Percentiles rank a stretch among this genome's conserved stretches.
These are phyloP conservation scores for Speoplatyrhinus poulsoni DNA, from an alignment of 2,113 vertebrate genomes.

Conservation along the genomic window DNA sequence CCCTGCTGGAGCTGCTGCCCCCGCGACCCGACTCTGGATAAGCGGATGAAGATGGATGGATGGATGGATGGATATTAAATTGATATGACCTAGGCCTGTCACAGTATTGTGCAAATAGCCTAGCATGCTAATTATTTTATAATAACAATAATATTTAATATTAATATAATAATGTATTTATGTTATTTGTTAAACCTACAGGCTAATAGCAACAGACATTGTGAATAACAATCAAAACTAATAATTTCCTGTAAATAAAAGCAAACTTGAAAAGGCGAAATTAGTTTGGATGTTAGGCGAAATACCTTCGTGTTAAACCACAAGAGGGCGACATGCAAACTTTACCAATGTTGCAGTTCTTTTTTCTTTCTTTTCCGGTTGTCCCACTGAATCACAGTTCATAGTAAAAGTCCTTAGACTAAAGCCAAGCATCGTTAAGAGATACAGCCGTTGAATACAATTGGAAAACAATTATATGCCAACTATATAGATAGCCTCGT, in stretches of 20 bases:
- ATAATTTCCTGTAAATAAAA: not conserved
- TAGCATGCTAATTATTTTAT: not conserved
- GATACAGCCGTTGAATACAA: not conserved
- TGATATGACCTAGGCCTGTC: no score
- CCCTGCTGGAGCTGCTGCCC: no score
- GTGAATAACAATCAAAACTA: no score
- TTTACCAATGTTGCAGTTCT: not conserved
- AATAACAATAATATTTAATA: not conserved
- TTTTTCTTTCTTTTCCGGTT: not conserved
- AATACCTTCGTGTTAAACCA: not conserved
- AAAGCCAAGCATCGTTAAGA: not conserved
- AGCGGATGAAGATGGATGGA: no score
- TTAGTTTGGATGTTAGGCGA: not conserved
- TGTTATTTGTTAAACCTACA: not conserved
- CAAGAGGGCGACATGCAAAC: constrained; percentile 12
- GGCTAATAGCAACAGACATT: no score
- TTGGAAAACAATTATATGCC: no score
- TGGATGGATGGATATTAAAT: no score
- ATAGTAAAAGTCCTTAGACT: constrained; percentile 11
- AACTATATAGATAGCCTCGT: no score
- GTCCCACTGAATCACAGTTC: not conserved
- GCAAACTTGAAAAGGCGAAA: not conserved
- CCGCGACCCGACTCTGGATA: no score
- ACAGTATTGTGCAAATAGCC: no score
- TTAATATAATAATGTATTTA: not conserved